Evolutionary conservation across 2,888 invertebrate genomes (phyloP), one percentile per base, ranked within the genome.

Genomic region (Ametastegia equiseti): DNA sequence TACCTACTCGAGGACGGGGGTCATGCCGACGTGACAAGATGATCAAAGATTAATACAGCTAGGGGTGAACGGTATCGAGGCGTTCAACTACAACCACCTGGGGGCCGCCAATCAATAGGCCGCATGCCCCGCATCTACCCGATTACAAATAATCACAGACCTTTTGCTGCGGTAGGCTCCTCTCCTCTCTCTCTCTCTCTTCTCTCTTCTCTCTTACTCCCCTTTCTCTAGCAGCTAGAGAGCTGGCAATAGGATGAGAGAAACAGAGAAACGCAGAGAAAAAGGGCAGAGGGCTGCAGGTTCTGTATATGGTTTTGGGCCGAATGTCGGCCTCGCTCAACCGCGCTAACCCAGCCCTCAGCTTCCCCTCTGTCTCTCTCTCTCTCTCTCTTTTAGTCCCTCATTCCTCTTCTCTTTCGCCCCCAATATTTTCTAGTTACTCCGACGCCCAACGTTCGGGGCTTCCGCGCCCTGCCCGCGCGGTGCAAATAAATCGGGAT

Each of bases 401-500:
- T n/a, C n/a, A n/a, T n/a, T n/a, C n/a, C n/a, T n/a, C n/a, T n/a
- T n/a, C n/a, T 27, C 45, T 11, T 27, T 30, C 71, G 69, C 47
- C 45, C 6, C 54, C 33, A 27, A 75, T 75, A 75, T 75, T 75
- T 75, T 75, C 75, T 54, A 50, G 50, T 75, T 75, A 75, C 75
- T 36, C 30, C 54, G 1, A 47, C 71, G 71, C 71, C 75, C n/a
- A 54, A 54, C 13, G 75, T 75, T 45, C 54, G 75, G 50, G 75
- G 75, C 75, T 54, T 54, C 47, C 75, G 19, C 75, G 36, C 50
- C 54, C 75, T 30, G 30, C 71, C 54, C 36, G 13, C 36, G 13
- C 19, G 75, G 36, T 75, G 75, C 75, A 75, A 75, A 75, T 75
- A 75, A 75, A 75, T 75, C 75, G 75, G 75, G 75, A 75, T 75